Conservation (phyloP, 2,888 invertebrate species). For the Philaethria dido region DNA sequence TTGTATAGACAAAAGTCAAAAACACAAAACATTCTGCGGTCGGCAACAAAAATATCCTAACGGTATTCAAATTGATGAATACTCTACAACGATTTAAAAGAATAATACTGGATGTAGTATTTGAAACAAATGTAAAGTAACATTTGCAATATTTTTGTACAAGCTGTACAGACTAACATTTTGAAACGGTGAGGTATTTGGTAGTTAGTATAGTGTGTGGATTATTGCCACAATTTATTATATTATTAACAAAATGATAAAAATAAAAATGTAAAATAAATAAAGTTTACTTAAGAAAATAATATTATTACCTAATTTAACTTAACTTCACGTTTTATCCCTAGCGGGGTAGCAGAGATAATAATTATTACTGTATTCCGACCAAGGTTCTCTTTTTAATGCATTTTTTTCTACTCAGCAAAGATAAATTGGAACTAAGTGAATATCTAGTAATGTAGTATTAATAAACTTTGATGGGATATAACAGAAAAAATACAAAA, state of each 20-base stretch:
- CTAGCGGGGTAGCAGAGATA: too few species aligned
- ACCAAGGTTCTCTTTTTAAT: too few species aligned
- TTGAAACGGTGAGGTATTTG: neutral
- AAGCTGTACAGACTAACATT: neutral
- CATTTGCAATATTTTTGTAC: neutral
- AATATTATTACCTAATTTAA: too few species aligned
- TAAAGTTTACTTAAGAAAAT: too few species aligned
- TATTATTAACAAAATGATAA: too few species aligned
- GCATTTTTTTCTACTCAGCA: neutral
- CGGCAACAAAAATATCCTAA: slow-evolving; percentile 11
- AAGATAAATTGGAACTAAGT: neutral
- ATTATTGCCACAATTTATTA: too few species aligned
- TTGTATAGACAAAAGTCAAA: neutral
- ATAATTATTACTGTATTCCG: too few species aligned
- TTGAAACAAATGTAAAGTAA: slow-evolving; percentile 4
- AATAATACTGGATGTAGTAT: slow-evolving; percentile 5
- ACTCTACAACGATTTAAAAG: neutral
- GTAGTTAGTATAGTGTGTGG: too few species aligned
- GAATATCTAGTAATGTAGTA: neutral
- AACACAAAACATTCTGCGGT: slow-evolving; percentile 10
- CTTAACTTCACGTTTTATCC: too few species aligned
- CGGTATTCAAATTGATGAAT: slow-evolving; percentile 13
- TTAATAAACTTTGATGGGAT: neutral
- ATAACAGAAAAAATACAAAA: slow-evolving; percentile 1
- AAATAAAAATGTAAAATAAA: too few species aligned